These are phyloP conservation scores for Scomber japonicus DNA, from an alignment of 2,113 vertebrate genomes.

Conservation along the genomic window DNA sequence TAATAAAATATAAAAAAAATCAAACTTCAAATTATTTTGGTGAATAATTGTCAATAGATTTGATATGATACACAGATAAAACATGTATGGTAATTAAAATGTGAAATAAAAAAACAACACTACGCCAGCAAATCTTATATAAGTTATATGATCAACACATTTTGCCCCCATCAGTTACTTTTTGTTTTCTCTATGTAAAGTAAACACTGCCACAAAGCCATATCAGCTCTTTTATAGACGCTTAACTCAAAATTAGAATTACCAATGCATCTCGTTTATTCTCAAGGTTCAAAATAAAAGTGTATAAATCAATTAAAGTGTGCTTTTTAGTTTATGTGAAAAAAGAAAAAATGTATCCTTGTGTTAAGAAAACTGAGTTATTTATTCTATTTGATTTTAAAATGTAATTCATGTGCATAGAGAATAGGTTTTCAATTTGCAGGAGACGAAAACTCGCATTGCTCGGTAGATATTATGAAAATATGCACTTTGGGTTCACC, in stretches of 20 bases:
- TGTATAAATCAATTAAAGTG: background rate
- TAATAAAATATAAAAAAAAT: too few relatives aligned
- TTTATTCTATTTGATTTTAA: background rate
- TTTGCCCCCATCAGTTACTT: background rate
- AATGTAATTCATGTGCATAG: background rate
- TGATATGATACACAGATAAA: slow-evolving; percentile 5
- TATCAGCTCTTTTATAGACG: background rate
- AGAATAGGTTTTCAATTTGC: background rate
- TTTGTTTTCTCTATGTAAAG: background rate
- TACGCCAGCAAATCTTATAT: background rate
- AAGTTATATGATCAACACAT: background rate
- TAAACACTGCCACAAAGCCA: background rate
- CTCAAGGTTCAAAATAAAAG: background rate
- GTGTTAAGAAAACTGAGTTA: background rate
- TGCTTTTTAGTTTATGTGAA: background rate
- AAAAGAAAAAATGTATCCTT: background rate
- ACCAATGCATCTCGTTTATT: background rate
- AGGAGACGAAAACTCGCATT: background rate
- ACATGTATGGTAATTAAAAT: background rate
- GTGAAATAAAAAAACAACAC: background rate
- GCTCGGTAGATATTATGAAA: background rate
- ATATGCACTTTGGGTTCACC: background rate
- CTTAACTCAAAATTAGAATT: background rate
- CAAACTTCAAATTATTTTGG: background rate
- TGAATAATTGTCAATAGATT: background rate